Base-by-base conservation (phyloP, 2,888 invertebrate species). In the Metacarcinus magister region DNA sequence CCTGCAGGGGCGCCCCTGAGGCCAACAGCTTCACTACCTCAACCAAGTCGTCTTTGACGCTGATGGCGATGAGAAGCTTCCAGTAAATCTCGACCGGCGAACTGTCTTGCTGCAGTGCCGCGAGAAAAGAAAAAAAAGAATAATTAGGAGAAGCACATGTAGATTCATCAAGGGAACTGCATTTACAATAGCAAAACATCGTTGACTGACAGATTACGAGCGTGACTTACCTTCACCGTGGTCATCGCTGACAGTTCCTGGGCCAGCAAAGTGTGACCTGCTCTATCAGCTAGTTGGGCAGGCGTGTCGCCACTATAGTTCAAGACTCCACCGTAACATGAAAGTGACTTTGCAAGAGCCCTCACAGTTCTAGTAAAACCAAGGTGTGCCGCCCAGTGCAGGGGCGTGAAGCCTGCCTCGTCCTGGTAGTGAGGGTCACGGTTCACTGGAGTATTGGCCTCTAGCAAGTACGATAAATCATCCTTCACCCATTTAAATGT, bases 341-440 rank as follows among this genome's bases (percentile, higher is more conserved):
- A 87, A 39, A 54, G 54, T 13, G 90, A 39, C 10, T 8, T 54
- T 16, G 43, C 4, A 10, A 89, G 16, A 28, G 48, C 48, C 23
- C 54, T 28, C 13, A n/a, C 94, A 1, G 32, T 90, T 39, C 0
- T 0, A 16, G 48, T 89, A 5, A 89, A n/a, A 39, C 94, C 89
- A 13, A 94, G 82, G 4, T 94, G 28, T 54, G 94, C 94, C 5
- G 94, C 94, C 89, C 89, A 39, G 89, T 94, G 94, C 28, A 94
- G 46, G 4, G 94, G 44, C 8, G 94, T 94, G 54, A 44, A 60
- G 32, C 94, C 94, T 13, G 28, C 44, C 0, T 16, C 5, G 89
- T 94, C 89, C 39, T 94, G 94, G 43, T 94, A 94, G 48, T 94
- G 60, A 4, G 46, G 48, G 23, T 94, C 94, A 8, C 94, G 87